Evolutionary conservation across 2,113 vertebrate species (phyloP).

Genomic region (Kryptolebias marmoratus): DNA sequence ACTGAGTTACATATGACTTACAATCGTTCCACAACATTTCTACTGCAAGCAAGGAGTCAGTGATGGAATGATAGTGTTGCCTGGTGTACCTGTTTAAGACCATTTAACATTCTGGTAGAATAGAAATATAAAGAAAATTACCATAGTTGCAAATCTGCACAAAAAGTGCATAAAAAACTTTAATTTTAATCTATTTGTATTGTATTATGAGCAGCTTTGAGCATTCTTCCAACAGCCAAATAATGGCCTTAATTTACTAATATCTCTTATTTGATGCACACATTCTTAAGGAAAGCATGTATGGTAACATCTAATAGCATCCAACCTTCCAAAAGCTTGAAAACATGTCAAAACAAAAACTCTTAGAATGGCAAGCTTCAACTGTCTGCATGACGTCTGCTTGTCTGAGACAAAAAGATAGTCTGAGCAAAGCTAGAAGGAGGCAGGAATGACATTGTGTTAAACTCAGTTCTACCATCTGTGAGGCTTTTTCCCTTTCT

Average conservation of each 20-base stretch:
- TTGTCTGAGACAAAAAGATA: constrained; percentile 61
- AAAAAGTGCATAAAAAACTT: not conserved
- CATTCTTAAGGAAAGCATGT: constrained; percentile 53
- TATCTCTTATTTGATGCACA: constrained; percentile 19
- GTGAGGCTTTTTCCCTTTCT: not conserved
- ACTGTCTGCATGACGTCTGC: constrained; percentile 61
- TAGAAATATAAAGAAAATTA: constrained; percentile 17
- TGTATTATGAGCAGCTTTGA: not conserved
- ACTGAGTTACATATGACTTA: constrained; percentile 49
- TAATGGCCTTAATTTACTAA: constrained; percentile 27
- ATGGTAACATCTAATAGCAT: constrained; percentile 37
- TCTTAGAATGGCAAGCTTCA: constrained; percentile 64
- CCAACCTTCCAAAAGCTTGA: constrained; percentile 42
- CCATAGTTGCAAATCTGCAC: not conserved
- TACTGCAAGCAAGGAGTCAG: constrained; percentile 42
- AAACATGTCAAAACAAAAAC: constrained; percentile 61
- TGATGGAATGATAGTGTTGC: constrained; percentile 49
- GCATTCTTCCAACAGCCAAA: constrained; percentile 12
- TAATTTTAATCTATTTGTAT: not conserved
- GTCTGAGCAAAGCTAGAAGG: constrained; percentile 58
- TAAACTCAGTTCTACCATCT: constrained; percentile 67
- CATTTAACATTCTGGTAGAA: constrained; percentile 22
- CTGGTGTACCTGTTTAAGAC: constrained; percentile 20
- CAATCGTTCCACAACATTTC: constrained; percentile 58
- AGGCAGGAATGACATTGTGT: constrained; percentile 65